Evolutionary conservation across 1,140 invertebrate species (phyloP).

Genomic region (Dreissena rostriformis): DNA sequence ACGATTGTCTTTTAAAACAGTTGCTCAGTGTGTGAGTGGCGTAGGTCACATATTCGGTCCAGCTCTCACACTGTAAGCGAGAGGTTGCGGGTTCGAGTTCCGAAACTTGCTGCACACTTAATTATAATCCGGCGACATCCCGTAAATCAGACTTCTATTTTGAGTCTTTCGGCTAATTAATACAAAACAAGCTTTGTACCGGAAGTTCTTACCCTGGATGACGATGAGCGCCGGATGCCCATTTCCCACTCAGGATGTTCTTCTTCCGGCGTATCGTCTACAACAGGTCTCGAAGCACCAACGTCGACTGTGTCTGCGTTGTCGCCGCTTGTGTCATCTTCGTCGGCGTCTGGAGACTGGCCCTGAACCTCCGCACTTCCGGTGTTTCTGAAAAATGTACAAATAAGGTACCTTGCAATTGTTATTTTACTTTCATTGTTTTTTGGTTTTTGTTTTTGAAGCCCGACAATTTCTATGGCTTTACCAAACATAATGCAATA

Average conservation of each 20-base stretch:
- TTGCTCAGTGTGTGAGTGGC: neutral
- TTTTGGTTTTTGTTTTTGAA: no score
- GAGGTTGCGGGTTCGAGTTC: neutral
- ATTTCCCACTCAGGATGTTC: conserved; percentile 37
- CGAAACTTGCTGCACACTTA: neutral
- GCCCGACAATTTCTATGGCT: no score
- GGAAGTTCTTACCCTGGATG: conserved; percentile 13
- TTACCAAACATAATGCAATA: no score
- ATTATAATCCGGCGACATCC: neutral
- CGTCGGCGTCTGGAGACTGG: no score
- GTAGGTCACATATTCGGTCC: neutral
- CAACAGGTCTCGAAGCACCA: no score
- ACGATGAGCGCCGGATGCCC: conserved; percentile 27
- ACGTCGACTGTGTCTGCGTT: no score
- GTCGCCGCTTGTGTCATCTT: no score
- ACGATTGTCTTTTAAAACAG: no score
- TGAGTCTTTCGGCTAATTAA: neutral
- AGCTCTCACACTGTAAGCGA: neutral
- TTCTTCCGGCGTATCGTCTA: neutral
- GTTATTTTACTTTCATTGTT: no score
- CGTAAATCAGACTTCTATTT: neutral
- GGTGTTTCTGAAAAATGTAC: no score
- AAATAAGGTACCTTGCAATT: no score
- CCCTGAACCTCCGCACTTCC: no score
- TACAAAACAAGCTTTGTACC: neutral